Conservation (phyloP, 1,140 invertebrate genomes). For the Druon quercuslanigerum region DNA sequence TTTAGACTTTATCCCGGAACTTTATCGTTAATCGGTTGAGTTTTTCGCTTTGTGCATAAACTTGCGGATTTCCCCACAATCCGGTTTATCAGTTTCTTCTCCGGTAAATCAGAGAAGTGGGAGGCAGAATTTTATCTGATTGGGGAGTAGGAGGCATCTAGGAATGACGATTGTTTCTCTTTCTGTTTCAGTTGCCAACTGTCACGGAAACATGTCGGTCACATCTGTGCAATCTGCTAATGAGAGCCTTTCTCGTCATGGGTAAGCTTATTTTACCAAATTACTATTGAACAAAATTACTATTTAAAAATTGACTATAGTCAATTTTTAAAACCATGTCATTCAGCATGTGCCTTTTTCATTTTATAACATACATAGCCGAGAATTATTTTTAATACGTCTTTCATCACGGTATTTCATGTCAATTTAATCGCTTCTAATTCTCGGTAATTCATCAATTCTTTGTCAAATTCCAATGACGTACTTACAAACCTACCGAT, state of each 20-base stretch:
- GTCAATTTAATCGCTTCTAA: not conserved
- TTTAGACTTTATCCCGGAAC: too few relatives aligned
- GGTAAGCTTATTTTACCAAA: constrained; percentile 52
- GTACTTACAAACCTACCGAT: not conserved
- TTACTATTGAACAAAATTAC: too few relatives aligned
- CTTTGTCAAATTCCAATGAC: too few relatives aligned
- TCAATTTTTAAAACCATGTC: constrained; percentile 18
- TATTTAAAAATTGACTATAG: too few relatives aligned
- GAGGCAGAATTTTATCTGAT: constrained; percentile 1
- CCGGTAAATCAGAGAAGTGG: not conserved
- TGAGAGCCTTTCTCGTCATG: constrained; percentile 66
- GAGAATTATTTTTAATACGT: not conserved
- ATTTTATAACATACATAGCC: too few relatives aligned
- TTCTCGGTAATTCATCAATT: not conserved
- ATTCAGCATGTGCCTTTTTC: constrained; percentile 23
- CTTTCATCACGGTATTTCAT: not conserved
- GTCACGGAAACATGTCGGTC: constrained; percentile 62
- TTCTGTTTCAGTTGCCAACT: constrained; percentile 59
- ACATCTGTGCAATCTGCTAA: constrained; percentile 63
- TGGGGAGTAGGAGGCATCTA: not conserved
- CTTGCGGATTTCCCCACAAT: not conserved
- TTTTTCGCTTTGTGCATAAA: not conserved
- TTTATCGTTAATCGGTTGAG: not conserved
- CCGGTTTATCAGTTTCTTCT: not conserved
- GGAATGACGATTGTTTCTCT: constrained; percentile 32